Percentiles rank a stretch among this genome's conserved stretches.
Evolutionary conservation across 2,113 vertebrate genomes (phyloP).

Genomic region (Myocastor coypus): DNA sequence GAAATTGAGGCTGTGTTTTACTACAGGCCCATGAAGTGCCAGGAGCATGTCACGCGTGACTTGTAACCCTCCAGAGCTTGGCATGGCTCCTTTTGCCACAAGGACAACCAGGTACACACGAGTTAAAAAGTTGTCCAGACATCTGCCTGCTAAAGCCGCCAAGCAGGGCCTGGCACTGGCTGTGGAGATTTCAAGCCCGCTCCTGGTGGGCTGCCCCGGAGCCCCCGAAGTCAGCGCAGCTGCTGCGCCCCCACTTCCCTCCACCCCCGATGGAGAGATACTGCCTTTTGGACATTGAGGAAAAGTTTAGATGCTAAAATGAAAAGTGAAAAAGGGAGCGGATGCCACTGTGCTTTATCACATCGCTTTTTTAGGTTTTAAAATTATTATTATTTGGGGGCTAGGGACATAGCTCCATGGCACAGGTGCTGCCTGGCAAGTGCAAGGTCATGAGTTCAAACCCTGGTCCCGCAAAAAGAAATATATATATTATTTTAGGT

Average conservation of each 20-base stretch:
- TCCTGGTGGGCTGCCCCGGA: not conserved
- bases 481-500: too few species aligned
- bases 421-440: too few species aligned
- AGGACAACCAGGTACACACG: not conserved
- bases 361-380: not conserved
- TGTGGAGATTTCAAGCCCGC: not conserved
- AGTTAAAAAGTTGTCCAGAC: not conserved
- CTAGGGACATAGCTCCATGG: too few species aligned
- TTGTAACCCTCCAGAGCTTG: not conserved
- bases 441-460: too few species aligned
- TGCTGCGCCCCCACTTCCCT: not conserved
- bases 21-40: not conserved
- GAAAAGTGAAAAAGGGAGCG: not conserved
- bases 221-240: not conserved
- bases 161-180: not conserved
- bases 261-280: not conserved
- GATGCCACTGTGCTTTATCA: not conserved
- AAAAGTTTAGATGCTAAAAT: too few species aligned
- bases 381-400: not conserved
- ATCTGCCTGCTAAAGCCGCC: not conserved
- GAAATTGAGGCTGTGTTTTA: constrained; percentile 6
- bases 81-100: not conserved
- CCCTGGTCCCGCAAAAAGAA: too few species aligned
- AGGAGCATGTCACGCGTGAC: not conserved
- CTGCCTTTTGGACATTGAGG: too few species aligned